Evolutionary conservation across 1,140 invertebrate species (phyloP), one percentile per base, ranked within the genome.

Genomic region (Mactra quadrangularis): DNA sequence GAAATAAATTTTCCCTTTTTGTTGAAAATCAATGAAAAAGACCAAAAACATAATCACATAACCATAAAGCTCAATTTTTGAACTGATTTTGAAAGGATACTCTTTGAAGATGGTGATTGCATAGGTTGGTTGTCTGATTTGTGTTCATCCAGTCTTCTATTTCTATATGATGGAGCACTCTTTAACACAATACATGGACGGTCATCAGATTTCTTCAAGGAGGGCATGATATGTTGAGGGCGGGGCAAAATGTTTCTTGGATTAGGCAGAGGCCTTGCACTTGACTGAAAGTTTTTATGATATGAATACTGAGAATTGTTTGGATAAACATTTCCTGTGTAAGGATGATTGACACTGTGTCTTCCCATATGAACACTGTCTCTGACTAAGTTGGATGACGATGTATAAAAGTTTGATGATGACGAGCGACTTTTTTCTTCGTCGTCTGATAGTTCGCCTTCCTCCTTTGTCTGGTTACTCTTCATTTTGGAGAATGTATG

Each of bases 171-270:
- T 7, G 38, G 6, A 17, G 25, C 45, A 25, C 22, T 68, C 31
- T 50, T 68, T 3, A 50, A 31, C 3, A 68, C 64, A 47, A 68
- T 68, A 33, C 41, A 68, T 1, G 64, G 11, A 47, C 64, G 41
- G 9, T 68, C 64, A 19, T 68, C 17, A 15, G 47, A 15, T 33
- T 31, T 68, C 17, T 50, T 68, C 6, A 1, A 1, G 17, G 25
- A 11, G 25, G 1, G 45, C 13, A 1, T 50, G 29, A 41, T 4
- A 15, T 29, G 2, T 11, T 19, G n/a, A 35, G n/a, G 64, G 64
- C 15, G 41, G 0, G 64, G 41, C 15, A 68, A 50, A 68, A 68
- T 47, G n/a, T 68, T 50, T 31, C 64, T 68, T 68, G 64, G 64
- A 50, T 50, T 68, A 47, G 64, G 64, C 45, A 50, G 19, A n/a